Base-by-base conservation (phyloP, 2,797 vertebrate species). In the Apogon hyalosoma region DNA sequence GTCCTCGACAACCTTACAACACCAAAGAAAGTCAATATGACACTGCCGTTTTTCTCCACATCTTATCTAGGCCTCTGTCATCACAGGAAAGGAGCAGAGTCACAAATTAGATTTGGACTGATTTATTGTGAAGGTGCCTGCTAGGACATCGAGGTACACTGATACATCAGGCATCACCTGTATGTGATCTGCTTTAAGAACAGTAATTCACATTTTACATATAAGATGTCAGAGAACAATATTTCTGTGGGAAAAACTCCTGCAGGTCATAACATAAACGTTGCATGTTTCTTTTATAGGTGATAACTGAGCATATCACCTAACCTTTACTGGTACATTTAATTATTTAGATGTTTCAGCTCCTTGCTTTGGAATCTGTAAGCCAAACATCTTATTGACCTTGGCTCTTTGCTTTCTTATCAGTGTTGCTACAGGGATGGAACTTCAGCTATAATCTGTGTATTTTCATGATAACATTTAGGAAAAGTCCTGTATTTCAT, bases 381-480 rank as follows among this genome's bases (percentile, higher is more conserved):
- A 67, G 56, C 40, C 58, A 54, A 73, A 67, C 57, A 65, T 79
- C 65, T 64, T 59, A 38, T 19, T 87, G 73, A 83, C 90, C 83
- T 88, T 10, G 75, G 19, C 42, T 63, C 70, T 51, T 59, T 28
- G 52, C 59, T 62, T 33, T 70, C 67, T 63, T 85, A 90, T 90
- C 81, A 2, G 55, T 77, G 68, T 73, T 84, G 76, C 81, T 21
- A 10, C 67, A 68, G 54, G n/a, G 51, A 70, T 60, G 70, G 51
- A 47, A 73, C 72, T 73, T 68, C 52, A 11, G 45, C 59, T 61
- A 9, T 74, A 73, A 80, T 84, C 82, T 60, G 0, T 52, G n/a
- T 48, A 36, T 49, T 75, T 61, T 74, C 12, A 21, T 64, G 57
- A 72, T 64, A 64, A 19, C 24, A 28, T 57, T 62, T 7, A 24